Evolutionary conservation across 2,888 invertebrate genomes (phyloP), one percentile per base, ranked within the genome.

Genomic region (Eristalis arbustorum): DNA sequence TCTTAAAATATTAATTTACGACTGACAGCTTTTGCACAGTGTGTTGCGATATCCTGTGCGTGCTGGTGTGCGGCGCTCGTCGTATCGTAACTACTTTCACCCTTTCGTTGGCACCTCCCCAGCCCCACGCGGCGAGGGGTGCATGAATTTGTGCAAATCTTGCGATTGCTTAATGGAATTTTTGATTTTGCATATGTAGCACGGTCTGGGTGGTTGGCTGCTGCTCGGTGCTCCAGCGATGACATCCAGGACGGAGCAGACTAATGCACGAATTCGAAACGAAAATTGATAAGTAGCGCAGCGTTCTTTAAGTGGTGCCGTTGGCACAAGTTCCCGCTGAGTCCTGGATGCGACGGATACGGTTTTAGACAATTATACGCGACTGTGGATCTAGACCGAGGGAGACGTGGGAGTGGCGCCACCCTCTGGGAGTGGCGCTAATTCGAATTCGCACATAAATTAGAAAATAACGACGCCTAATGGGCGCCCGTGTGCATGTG

Each of bases 131-230:
- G 49, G 3, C 61, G 31, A 5, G 10, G 79, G 40, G 72, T 61
- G 42, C 10, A 49, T 49, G 62, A 79, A 67, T 74, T 80, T 73
- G 67, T 80, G 79, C 73, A 80, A 80, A 80, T 80, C 68, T 68
- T 80, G 79, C 73, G 73, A 80, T 74, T 80, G 73, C 73, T 80
- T 80, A 80, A 80, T 80, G 79, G 79, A 73, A 80, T 79, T 79
- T 79, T 66, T 67, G 79, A 79, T 79, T 79, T 67, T 68, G 79
- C 79, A 73, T 79, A 68, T 73, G 73, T 68, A 73, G 66, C 73
- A 73, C 18, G 22, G 63, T 57, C 57, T 72, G 34, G 76, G 22
- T 72, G 78, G 61, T 13, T 67, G 40, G 11, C 37, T 37, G 57
- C 34, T 62, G 34, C 31, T 31, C 37, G 31, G n/a, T 13, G 31